A percentile compares a stretch with the other conserved stretches of the same genome.
phyloP scores from a whole-genome alignment of 1,140 invertebrate species.

The Acromyrmex charruanus region DNA sequence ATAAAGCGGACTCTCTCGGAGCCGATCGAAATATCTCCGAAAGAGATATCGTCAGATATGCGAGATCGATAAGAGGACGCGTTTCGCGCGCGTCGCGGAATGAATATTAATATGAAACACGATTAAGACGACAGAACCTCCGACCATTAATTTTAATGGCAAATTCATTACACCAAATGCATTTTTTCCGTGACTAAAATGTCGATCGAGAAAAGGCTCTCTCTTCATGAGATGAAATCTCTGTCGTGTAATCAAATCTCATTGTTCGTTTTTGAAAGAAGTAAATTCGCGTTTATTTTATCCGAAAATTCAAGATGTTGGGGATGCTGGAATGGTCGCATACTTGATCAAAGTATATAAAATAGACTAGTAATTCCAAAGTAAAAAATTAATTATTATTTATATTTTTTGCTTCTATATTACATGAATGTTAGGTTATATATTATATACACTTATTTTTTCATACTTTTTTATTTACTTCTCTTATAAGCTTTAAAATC shows the following conservation, averaged over 20 bases:
- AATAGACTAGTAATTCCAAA: too few relatives aligned
- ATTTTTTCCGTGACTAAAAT: constrained; percentile 4
- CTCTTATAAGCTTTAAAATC: too few relatives aligned
- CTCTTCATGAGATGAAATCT: background rate
- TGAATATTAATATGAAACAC: constrained; percentile 10
- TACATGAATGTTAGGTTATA: too few relatives aligned
- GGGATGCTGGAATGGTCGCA: too few relatives aligned
- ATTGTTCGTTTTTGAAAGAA: background rate
- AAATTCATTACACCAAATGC: constrained; percentile 5
- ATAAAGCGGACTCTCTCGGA: background rate
- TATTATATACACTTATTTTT: too few relatives aligned
- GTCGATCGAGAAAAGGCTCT: background rate
- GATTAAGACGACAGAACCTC: background rate
- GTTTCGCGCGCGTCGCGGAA: background rate
- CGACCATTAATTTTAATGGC: background rate
- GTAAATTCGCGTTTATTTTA: background rate
- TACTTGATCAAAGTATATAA: too few relatives aligned
- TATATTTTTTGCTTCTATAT: too few relatives aligned
- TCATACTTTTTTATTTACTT: too few relatives aligned
- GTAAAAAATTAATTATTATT: too few relatives aligned
- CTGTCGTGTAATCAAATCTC: background rate
- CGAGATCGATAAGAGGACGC: constrained; percentile 4
- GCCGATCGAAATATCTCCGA: background rate
- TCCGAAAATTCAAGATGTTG: too few relatives aligned
- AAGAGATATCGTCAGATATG: constrained; percentile 1